phyloP scores from a whole-genome alignment of 2,113 vertebrate species.

The Leptosomus discolor region DNA sequence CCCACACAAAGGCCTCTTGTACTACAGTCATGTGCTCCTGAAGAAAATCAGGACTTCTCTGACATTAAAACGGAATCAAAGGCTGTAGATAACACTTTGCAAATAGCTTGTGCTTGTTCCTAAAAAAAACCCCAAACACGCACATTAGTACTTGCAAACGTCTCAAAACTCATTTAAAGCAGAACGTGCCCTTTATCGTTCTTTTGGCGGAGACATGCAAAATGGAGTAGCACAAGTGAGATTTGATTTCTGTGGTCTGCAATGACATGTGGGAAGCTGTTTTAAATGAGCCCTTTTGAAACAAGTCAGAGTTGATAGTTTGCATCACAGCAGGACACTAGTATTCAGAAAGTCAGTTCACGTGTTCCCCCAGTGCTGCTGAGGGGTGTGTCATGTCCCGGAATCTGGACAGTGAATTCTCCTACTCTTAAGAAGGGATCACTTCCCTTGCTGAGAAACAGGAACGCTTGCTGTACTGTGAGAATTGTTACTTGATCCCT shows the following conservation, averaged over 20 bases:
- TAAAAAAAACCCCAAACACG: not conserved
- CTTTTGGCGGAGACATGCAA: not conserved
- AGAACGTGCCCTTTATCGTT: not conserved
- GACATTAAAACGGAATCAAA: conserved; percentile 90
- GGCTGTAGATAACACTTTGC: conserved; percentile 90
- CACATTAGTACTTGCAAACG: not conserved
- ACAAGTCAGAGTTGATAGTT: not conserved
- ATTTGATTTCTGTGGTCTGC: not conserved
- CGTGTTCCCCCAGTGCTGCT: not conserved
- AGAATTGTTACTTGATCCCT: not conserved
- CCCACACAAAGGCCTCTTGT: not conserved
- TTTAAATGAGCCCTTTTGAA: not conserved
- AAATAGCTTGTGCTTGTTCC: conserved; percentile 98
- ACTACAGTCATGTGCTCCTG: not conserved
- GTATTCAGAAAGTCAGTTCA: not conserved
- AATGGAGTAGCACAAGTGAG: not conserved
- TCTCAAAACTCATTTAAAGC: not conserved
- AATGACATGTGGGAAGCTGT: not conserved
- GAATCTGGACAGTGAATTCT: not conserved
- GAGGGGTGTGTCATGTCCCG: not conserved
- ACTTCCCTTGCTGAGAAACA: not conserved
- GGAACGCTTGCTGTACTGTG: not conserved
- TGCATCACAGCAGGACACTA: not conserved
- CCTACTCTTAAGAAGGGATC: not conserved
- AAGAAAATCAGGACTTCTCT: conserved; percentile 83